Conservation (phyloP, 2,113 vertebrate genomes). For the Phodopus roborovskii region DNA sequence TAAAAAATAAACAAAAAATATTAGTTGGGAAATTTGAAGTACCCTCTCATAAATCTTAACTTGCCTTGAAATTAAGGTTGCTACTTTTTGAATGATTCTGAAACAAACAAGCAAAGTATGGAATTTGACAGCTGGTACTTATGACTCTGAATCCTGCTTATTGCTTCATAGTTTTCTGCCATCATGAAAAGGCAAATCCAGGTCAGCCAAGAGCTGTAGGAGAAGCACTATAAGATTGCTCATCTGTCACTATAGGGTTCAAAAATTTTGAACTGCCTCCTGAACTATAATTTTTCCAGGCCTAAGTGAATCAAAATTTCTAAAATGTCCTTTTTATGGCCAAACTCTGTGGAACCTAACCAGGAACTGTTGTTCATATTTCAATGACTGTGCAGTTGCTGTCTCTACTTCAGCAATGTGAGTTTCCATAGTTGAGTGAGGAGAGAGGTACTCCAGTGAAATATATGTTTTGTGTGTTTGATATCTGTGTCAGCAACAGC, state of each 20-base stretch:
- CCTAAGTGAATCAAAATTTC: slow-evolving; percentile 13
- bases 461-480: neutral
- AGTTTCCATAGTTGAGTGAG: neutral
- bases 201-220: slow-evolving; percentile 14
- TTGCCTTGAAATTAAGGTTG: slow-evolving; percentile 47
- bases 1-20: slow-evolving; percentile 6
- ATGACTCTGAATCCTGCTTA: slow-evolving; percentile 47
- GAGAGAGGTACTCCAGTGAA: slow-evolving; percentile 40
- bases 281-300: neutral
- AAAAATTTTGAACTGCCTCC: neutral
- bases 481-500: slow-evolving; percentile 67
- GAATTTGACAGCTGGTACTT: slow-evolving; percentile 48
- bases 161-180: slow-evolving; percentile 51
- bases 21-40: slow-evolving; percentile 2
- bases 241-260: neutral
- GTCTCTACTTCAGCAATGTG: neutral
- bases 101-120: slow-evolving; percentile 40
- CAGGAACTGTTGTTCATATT: neutral
- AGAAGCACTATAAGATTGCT: neutral
- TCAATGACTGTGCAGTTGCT: neutral
- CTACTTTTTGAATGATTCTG: slow-evolving; percentile 44
- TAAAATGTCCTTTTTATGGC: neutral
- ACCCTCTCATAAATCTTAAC: slow-evolving; percentile 47
- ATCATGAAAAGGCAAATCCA: slow-evolving; percentile 56
- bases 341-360: neutral